Conservation (phyloP, 1,140 invertebrate genomes). For the Pseudoatta argentina region DNA sequence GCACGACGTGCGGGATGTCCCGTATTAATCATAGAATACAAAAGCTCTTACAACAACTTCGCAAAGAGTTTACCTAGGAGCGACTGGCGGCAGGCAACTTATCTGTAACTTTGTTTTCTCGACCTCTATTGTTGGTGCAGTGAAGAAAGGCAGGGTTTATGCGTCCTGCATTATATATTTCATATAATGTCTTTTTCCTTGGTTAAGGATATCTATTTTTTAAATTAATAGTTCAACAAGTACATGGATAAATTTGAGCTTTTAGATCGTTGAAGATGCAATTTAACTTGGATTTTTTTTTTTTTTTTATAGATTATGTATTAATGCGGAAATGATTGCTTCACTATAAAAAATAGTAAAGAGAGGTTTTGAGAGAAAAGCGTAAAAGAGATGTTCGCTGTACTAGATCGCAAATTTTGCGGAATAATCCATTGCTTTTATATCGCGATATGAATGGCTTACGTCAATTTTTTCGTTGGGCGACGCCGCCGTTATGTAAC, state of each 20-base stretch:
- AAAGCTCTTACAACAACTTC: slow-evolving; percentile 47
- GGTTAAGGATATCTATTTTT: neutral
- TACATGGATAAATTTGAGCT: neutral
- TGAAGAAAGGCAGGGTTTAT: neutral
- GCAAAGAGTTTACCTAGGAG: slow-evolving; percentile 56
- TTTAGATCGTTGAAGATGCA: neutral
- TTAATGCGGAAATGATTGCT: neutral
- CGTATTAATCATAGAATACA: slow-evolving; percentile 61
- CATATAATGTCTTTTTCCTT: neutral
- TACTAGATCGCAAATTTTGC: slow-evolving; percentile 20
- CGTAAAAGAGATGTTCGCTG: neutral
- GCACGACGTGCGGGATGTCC: slow-evolving; percentile 58
- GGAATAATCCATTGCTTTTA: slow-evolving; percentile 42
- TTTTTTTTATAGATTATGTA: neutral
- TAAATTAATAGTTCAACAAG: neutral
- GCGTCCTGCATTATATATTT: slow-evolving; percentile 3
- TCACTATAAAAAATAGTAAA: neutral
- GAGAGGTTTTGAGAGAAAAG: neutral
- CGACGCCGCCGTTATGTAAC: neutral
- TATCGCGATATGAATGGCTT: slow-evolving; percentile 8
- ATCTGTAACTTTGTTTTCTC: slow-evolving; percentile 48
- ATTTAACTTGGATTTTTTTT: neutral
- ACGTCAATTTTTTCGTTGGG: slow-evolving; percentile 21
- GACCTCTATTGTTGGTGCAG: slow-evolving; percentile 13
- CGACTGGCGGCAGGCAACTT: slow-evolving; percentile 31